These are phyloP conservation scores for Seira sanloemensis DNA, from an alignment of 2,888 invertebrate species.

Conservation along the genomic window DNA sequence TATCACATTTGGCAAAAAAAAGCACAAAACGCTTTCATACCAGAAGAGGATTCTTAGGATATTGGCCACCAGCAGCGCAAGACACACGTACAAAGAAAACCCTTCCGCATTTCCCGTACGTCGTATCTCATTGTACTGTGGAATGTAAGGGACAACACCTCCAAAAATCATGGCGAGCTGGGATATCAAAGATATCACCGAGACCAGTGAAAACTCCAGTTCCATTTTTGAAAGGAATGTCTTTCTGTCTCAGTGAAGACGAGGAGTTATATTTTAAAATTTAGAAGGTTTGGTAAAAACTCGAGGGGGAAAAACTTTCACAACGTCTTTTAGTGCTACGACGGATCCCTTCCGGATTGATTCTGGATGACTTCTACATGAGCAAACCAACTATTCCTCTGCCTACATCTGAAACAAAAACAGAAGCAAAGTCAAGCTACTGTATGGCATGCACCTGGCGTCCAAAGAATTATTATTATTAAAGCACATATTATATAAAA, in stretches of 20 bases:
- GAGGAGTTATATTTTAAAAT: no score
- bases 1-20: constrained; percentile 15
- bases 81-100: constrained; percentile 60
- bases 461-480: no score
- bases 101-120: constrained; percentile 50
- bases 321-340: background rate
- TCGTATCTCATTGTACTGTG: constrained; percentile 63
- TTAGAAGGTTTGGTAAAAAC: background rate
- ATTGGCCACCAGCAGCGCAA: constrained; percentile 94
- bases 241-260: background rate
- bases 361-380: background rate
- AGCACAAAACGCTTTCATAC: constrained; percentile 80
- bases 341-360: background rate
- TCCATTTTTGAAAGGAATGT: constrained; percentile 53
- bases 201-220: constrained; percentile 79
- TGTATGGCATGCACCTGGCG: no score
- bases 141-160: constrained; percentile 81
- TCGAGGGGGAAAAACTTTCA: background rate
- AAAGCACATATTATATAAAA: no score
- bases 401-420: background rate
- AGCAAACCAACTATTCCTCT: background rate
- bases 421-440: background rate
- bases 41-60: constrained; percentile 98
- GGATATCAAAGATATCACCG: constrained; percentile 87
- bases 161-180: constrained; percentile 95